phyloP scores from a whole-genome alignment of 1,140 invertebrate genomes.

The Harlomillsia oculata region DNA sequence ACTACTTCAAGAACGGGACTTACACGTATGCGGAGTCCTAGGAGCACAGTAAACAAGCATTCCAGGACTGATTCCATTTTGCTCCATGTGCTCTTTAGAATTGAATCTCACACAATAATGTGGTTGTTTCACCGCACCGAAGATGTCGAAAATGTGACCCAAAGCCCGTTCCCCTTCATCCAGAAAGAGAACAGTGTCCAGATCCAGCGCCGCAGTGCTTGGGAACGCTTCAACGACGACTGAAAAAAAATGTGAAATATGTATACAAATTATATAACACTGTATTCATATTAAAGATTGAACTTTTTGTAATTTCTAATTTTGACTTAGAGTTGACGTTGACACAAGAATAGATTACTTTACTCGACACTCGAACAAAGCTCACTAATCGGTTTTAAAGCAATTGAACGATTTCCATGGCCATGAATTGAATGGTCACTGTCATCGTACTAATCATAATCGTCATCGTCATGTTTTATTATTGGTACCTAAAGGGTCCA shows the following conservation, averaged over 20 bases:
- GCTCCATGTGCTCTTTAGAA: constrained; percentile 57
- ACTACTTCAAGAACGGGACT: constrained; percentile 35
- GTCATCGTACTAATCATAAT: too few species aligned
- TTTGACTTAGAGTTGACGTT: too few species aligned
- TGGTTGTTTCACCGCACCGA: constrained; percentile 67
- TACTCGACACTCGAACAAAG: too few species aligned
- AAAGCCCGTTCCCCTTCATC: constrained; percentile 59
- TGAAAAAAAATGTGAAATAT: constrained; percentile 43
- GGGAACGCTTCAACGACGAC: constrained; percentile 60
- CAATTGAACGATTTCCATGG: too few species aligned
- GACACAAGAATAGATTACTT: too few species aligned
- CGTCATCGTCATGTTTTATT: too few species aligned
- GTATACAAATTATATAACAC: constrained; percentile 2
- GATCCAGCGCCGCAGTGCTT: constrained; percentile 62
- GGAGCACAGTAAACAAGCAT: constrained; percentile 71
- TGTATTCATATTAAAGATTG: too few species aligned
- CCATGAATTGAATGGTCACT: too few species aligned
- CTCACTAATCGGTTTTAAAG: too few species aligned
- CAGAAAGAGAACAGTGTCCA: constrained; percentile 74
- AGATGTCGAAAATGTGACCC: constrained; percentile 79
- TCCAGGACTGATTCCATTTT: constrained; percentile 53
- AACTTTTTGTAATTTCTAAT: too few species aligned
- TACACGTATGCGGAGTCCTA: constrained; percentile 57
- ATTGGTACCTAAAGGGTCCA: constrained; percentile 62
- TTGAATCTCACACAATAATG: constrained; percentile 76